Base-by-base conservation (phyloP, 2,113 vertebrate species). In the Oxygymnocypris stewartii region DNA sequence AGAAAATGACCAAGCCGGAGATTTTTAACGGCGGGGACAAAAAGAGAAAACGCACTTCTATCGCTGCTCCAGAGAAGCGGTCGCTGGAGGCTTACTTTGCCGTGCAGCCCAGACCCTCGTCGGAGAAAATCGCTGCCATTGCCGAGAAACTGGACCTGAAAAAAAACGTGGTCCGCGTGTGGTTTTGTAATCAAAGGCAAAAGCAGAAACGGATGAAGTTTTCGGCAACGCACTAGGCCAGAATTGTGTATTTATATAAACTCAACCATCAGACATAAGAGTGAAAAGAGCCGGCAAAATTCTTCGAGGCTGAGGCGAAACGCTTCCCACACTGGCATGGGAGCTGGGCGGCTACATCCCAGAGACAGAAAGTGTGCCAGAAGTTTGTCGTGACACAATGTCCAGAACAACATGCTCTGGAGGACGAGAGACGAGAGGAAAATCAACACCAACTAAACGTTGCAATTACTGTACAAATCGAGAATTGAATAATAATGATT, bases 201-300 rank as follows among this genome's bases (percentile, higher is more conserved):
- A 98, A 98, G 91, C 97, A 98, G 94, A 98, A 98, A 95, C 91
- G 97, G 87, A 98, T 98, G 97, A 98, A 98, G 93, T 98, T 98
- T 92, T 98, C 97, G 79, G 97, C 97, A n/a, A 95, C 96, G 84
- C 97, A 97, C 93, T 97, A 95, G 93, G 80, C 77, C 87, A 74
- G 61, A 44, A 35, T 23, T 12, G 12, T 51, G 28, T 23, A 83
- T 71, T 51, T 51, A 35, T 37, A 59, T 61, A 49, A 84, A 81
- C 67, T 63, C 31, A 61, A 51, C 18, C 12, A 51, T 44, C 3
- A 82, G 18, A 75, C n/a, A 31, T 51, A 75, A 51, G 59, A 82
- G 54, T 8, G 20, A 63, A 49, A 11, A 44, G 28, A 63, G 14
- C 11, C n/a, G n/a, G 54, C 23, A 63, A 44, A 69, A 54, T 37